Conservation (phyloP, 2,888 invertebrate genomes). For the Pyralis farinalis region DNA sequence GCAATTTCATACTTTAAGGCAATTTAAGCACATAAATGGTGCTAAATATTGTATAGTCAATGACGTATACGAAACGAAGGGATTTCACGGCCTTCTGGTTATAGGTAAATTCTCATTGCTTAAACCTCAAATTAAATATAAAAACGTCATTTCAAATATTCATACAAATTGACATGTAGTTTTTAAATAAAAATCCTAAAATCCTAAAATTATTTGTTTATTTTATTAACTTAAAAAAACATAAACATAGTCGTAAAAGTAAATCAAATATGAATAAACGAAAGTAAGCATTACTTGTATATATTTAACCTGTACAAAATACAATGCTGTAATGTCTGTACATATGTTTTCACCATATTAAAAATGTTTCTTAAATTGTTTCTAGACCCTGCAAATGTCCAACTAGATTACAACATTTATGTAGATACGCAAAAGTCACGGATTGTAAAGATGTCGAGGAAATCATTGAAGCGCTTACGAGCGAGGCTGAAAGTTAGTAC, state of each 20-base stretch:
- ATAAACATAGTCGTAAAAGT: conserved; percentile 15
- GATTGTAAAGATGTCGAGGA: conserved; percentile 55
- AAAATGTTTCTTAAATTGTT: no score
- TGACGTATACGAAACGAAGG: no score
- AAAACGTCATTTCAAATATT: conserved; percentile 1
- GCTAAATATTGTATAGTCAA: no score
- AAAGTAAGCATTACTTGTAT: conserved; percentile 28
- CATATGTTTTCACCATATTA: no score
- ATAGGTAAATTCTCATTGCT: no score
- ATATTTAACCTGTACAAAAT: background rate
- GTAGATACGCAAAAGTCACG: conserved; percentile 32
- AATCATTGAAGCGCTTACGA: conserved; percentile 55
- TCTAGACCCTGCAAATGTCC: conserved; percentile 53
- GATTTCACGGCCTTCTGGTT: background rate
- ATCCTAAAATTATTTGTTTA: conserved; percentile 25
- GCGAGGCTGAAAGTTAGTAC: conserved; percentile 33
- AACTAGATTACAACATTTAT: conserved; percentile 29
- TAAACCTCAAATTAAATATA: conserved; percentile 16
- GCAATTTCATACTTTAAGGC: no score
- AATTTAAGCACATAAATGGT: no score
- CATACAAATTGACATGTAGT: no score
- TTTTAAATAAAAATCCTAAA: conserved; percentile 8
- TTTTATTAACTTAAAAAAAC: conserved; percentile 17
- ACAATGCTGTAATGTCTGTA: no score
- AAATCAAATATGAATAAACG: conserved; percentile 23